These are phyloP conservation scores for Spodoptera litura DNA, from an alignment of 1,140 invertebrate species.

Conservation along the genomic window DNA sequence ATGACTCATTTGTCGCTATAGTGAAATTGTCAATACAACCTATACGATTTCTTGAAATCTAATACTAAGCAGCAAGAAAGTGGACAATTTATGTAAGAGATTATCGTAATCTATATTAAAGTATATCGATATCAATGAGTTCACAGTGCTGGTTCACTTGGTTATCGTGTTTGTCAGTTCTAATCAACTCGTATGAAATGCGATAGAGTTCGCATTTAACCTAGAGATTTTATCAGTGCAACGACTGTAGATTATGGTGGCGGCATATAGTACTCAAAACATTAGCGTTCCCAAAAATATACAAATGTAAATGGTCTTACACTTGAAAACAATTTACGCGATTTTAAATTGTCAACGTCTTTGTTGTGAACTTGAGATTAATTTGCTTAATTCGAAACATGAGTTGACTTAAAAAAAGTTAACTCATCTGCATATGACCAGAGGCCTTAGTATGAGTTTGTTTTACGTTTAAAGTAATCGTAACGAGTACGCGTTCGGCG, in stretches of 20 bases:
- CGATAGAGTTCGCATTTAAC: conserved; percentile 1
- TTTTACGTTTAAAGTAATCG: too few relatives aligned
- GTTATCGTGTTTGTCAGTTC: conserved; percentile 20
- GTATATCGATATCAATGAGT: conserved; percentile 11
- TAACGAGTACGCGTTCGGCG: too few relatives aligned
- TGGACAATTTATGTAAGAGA: conserved; percentile 27
- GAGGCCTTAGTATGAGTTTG: too few relatives aligned
- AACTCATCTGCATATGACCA: too few relatives aligned
- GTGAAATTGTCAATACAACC: conserved; percentile 27
- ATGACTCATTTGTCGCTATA: conserved; percentile 27
- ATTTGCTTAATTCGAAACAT: neutral
- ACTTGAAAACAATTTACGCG: neutral
- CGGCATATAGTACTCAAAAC: neutral
- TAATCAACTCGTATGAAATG: conserved; percentile 6
- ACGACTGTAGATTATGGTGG: neutral
- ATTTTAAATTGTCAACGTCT: neutral
- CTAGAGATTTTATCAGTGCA: neutral
- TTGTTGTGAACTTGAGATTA: neutral
- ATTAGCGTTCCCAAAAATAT: neutral
- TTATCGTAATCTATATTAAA: conserved; percentile 9
- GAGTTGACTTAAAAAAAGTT: neutral
- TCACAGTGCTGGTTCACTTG: conserved; percentile 7
- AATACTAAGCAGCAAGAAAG: conserved; percentile 30
- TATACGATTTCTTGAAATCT: conserved; percentile 42
- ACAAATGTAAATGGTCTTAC: neutral